Evolutionary conservation across 2,113 vertebrate species (phyloP).

Genomic region (Sinosuthora webbiana): DNA sequence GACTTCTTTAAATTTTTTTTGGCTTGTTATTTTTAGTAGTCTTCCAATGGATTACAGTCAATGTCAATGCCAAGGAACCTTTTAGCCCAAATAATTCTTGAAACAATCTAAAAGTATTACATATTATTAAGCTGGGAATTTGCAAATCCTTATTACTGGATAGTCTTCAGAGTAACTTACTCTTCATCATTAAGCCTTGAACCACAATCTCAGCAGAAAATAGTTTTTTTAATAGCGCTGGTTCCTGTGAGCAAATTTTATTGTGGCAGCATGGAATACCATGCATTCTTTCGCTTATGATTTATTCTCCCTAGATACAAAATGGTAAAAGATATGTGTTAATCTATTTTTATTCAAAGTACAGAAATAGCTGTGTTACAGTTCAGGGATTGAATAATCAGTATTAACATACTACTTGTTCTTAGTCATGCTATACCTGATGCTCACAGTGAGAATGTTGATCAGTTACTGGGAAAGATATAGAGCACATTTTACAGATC

Average conservation of each 20-base stretch:
- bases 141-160: slow-evolving; percentile 23
- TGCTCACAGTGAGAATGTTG: slow-evolving; percentile 57
- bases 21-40: slow-evolving; percentile 1
- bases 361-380: slow-evolving; percentile 64
- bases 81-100: not conserved
- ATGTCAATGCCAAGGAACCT: not conserved
- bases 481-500: not conserved
- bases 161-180: slow-evolving; percentile 39
- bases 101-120: not conserved
- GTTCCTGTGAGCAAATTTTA: slow-evolving; percentile 47
- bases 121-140: slow-evolving; percentile 24
- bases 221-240: slow-evolving; percentile 53
- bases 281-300: slow-evolving; percentile 62
- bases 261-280: slow-evolving; percentile 44
- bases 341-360: slow-evolving; percentile 68
- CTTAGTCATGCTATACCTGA: slow-evolving; percentile 15
- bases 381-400: slow-evolving; percentile 54
- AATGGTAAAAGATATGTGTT: slow-evolving; percentile 59
- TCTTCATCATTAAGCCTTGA: slow-evolving; percentile 54
- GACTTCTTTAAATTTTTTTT: not conserved
- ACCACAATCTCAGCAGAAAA: slow-evolving; percentile 33
- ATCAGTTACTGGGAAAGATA: slow-evolving; percentile 45
- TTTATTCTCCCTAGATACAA: slow-evolving; percentile 67
- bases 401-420: slow-evolving; percentile 13
- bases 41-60: slow-evolving; percentile 4